A percentile compares a stretch with the other conserved stretches of the same genome.
Conservation (phyloP, 1,140 invertebrate genomes). For the Ptiloglossa arizonensis region DNA sequence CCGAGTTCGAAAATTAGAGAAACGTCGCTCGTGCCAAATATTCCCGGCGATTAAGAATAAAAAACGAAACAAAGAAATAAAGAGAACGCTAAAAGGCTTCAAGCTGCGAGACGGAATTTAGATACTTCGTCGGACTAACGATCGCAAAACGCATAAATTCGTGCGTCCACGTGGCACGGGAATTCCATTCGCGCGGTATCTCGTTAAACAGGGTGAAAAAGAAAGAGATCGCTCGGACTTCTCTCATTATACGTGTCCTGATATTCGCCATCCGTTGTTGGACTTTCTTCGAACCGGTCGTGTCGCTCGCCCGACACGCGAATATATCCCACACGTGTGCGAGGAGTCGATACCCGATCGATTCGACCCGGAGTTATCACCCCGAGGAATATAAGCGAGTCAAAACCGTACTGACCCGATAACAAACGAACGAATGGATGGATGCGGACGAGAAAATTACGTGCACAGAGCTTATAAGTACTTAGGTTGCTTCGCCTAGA, state of each 20-base stretch:
- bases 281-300: conserved; percentile 40
- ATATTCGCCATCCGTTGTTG: conserved; percentile 5
- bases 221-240: background rate
- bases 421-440: conserved; percentile 1
- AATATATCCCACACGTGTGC: conserved; percentile 22
- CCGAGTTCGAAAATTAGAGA: background rate
- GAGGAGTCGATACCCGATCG: conserved; percentile 34
- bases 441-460: no score
- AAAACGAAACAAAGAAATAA: background rate
- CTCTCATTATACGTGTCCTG: conserved; percentile 16
- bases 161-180: conserved; percentile 34
- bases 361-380: conserved; percentile 30
- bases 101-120: conserved; percentile 31
- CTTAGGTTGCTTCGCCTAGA: no score
- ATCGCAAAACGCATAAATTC: conserved; percentile 31
- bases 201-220: conserved; percentile 6
- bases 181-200: conserved; percentile 37
- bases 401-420: conserved; percentile 13
- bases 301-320: conserved; percentile 23
- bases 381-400: conserved; percentile 8
- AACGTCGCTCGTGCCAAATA: background rate
- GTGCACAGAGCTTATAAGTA: no score
- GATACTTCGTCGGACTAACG: conserved; percentile 29
- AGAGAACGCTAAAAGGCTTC: conserved; percentile 4
- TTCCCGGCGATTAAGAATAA: background rate